Evolutionary conservation across 2,113 vertebrate species (phyloP).

Genomic region (Larimichthys crocea): DNA sequence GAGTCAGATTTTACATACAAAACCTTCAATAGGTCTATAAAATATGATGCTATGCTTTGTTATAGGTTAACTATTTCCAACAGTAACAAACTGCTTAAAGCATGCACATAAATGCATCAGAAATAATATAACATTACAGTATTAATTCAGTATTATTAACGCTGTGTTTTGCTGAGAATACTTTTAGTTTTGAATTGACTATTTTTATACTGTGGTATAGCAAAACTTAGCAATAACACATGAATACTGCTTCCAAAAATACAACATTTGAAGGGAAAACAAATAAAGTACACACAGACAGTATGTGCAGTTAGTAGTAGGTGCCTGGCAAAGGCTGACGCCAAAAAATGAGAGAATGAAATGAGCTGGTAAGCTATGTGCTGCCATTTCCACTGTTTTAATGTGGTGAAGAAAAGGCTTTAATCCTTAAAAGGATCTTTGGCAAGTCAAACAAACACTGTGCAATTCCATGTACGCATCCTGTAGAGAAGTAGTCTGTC

Average conservation of each 20-base stretch:
- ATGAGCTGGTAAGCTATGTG: conserved; percentile 51
- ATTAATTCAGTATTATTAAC: background rate
- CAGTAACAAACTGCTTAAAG: background rate
- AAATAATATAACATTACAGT: background rate
- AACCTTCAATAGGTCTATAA: background rate
- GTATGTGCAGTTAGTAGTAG: conserved; percentile 49
- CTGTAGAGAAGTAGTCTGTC: conserved; percentile 66
- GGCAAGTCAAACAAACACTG: conserved; percentile 78
- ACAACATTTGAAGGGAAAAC: conserved; percentile 26
- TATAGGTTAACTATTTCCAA: background rate
- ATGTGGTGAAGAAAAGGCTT: conserved; percentile 76
- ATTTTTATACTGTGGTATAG: background rate
- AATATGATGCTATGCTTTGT: background rate
- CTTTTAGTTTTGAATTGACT: background rate
- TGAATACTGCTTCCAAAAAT: conserved; percentile 2
- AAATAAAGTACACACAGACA: conserved; percentile 45
- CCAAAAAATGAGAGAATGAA: conserved; percentile 67
- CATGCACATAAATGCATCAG: background rate
- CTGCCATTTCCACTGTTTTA: conserved; percentile 73
- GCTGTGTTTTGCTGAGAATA: background rate
- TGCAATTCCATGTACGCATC: conserved; percentile 65
- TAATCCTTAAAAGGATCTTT: conserved; percentile 67
- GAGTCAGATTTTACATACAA: background rate
- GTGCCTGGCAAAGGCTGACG: conserved; percentile 58
- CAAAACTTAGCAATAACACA: conserved; percentile 9